phyloP scores from a whole-genome alignment of 1,140 invertebrate species.

The Zophobas morio region DNA sequence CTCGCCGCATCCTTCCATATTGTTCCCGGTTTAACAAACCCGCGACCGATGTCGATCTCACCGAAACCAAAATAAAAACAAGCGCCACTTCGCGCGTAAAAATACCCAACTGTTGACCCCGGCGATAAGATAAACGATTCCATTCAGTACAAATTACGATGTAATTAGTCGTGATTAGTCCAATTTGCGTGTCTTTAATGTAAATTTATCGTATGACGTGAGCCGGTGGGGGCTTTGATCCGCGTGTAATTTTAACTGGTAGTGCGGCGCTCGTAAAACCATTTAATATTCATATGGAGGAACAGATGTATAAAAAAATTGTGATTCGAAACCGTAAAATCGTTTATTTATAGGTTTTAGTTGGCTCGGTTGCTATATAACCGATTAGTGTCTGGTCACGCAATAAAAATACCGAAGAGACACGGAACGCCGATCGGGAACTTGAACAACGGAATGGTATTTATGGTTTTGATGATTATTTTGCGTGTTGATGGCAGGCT shows the following conservation, averaged over 20 bases:
- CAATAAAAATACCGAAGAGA: conserved; percentile 18
- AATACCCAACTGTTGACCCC: conserved; percentile 20
- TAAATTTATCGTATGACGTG: conserved; percentile 41
- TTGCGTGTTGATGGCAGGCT: not conserved
- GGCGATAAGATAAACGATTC: conserved; percentile 24
- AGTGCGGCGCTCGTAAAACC: conserved; percentile 30
- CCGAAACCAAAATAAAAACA: not conserved
- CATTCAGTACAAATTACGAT: conserved; percentile 36
- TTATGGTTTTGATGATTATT: not conserved
- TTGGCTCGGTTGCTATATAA: conserved; percentile 2
- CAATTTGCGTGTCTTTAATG: conserved; percentile 30
- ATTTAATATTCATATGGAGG: conserved; percentile 31
- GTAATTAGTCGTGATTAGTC: conserved; percentile 41
- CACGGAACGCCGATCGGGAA: not conserved
- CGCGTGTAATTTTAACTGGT: conserved; percentile 22
- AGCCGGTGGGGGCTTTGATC: conserved; percentile 38
- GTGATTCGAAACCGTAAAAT: conserved; percentile 26
- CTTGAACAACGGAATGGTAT: not conserved
- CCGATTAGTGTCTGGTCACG: conserved; percentile 9
- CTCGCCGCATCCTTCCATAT: no score
- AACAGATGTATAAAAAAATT: conserved; percentile 28
- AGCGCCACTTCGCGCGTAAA: conserved; percentile 1
- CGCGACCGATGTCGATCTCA: not conserved
- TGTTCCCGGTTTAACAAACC: no score
- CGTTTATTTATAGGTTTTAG: conserved; percentile 12